Evolutionary conservation across 1,140 invertebrate species (phyloP).

Genomic region (Trissolcus basalis): DNA sequence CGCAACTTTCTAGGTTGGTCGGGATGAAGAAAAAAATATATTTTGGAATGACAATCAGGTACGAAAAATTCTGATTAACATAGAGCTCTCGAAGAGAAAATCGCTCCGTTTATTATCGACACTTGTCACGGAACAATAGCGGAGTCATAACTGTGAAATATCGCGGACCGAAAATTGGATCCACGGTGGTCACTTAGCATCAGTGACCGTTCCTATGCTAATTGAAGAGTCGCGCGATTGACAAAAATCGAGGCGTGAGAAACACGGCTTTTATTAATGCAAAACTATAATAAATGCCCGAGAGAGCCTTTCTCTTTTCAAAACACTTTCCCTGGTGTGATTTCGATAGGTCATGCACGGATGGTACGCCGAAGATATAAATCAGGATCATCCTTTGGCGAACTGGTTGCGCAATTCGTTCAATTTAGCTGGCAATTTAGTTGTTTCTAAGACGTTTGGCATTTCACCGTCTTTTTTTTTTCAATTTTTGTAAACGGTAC

Average conservation of each 20-base stretch:
- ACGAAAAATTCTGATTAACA: constrained; percentile 6
- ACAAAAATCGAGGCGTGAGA: too few species aligned
- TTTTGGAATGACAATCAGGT: constrained; percentile 12
- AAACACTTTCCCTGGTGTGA: constrained; percentile 64
- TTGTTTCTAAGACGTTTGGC: background rate
- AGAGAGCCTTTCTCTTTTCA: constrained; percentile 65
- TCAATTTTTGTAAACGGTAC: too few species aligned
- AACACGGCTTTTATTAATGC: constrained; percentile 55
- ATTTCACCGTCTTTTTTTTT: background rate
- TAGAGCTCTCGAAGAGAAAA: constrained; percentile 40
- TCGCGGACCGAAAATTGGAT: constrained; percentile 22
- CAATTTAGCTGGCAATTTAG: background rate
- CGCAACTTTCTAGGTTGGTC: background rate
- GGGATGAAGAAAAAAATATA: background rate
- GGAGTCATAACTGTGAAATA: constrained; percentile 11
- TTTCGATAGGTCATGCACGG: constrained; percentile 25
- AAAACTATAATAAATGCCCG: constrained; percentile 48
- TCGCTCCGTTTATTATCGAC: constrained; percentile 30
- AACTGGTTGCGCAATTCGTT: constrained; percentile 8
- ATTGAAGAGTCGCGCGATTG: constrained; percentile 7
- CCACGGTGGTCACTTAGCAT: constrained; percentile 28
- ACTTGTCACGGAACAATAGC: background rate
- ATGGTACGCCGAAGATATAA: constrained; percentile 5
- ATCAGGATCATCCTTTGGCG: constrained; percentile 27
- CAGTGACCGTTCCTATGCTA: constrained; percentile 11